Conservation (phyloP, 2,113 vertebrate genomes). For the Bubo scandiacus region DNA sequence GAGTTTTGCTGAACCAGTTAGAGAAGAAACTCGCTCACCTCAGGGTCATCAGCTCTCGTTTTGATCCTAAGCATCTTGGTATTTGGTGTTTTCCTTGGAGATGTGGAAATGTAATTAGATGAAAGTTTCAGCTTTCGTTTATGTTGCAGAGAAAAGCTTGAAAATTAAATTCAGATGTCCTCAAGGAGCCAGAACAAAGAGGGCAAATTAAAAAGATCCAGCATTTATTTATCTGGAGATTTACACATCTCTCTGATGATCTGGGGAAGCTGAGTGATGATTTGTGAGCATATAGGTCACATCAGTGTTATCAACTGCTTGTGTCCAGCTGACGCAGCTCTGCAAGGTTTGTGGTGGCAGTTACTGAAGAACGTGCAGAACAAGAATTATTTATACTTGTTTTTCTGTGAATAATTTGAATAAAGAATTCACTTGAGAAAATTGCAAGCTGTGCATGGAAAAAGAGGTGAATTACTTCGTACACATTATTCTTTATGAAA, state of each 20-base stretch:
- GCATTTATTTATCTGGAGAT: constrained; percentile 34
- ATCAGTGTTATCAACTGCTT: background rate
- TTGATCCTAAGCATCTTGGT: constrained; percentile 28
- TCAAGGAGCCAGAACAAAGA: constrained; percentile 56
- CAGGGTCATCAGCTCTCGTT: constrained; percentile 37
- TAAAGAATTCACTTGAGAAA: constrained; percentile 55
- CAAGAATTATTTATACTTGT: constrained; percentile 10
- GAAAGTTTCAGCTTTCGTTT: constrained; percentile 37
- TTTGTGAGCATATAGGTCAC: background rate
- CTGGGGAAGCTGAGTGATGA: background rate
- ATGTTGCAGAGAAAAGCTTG: constrained; percentile 34
- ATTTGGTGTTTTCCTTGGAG: constrained; percentile 34
- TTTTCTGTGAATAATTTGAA: constrained; percentile 47
- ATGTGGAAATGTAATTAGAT: constrained; percentile 31
- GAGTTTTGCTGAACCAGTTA: constrained; percentile 47
- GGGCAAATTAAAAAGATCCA: constrained; percentile 53
- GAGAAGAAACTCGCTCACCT: constrained; percentile 23
- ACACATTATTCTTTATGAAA: constrained; percentile 57
- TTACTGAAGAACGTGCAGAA: background rate
- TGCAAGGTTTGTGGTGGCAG: background rate
- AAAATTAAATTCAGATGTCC: constrained; percentile 52
- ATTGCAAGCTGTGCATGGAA: constrained; percentile 26
- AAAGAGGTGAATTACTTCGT: constrained; percentile 53
- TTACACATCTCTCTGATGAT: background rate
- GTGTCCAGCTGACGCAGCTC: constrained; percentile 7